Conservation (phyloP, 2,888 invertebrate species). For the Athalia cordata region DNA sequence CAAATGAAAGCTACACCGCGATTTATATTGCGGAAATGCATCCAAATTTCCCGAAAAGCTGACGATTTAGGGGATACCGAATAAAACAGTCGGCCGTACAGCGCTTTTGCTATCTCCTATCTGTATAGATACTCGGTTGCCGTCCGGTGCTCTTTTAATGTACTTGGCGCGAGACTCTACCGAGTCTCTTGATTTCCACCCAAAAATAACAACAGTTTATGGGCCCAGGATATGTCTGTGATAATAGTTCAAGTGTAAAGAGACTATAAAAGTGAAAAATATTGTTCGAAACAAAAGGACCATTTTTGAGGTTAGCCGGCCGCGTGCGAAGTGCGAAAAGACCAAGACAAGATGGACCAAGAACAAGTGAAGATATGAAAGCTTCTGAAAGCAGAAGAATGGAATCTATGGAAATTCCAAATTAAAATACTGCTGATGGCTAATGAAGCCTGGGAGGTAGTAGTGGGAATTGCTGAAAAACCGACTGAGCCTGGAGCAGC, state of each 20-base stretch:
- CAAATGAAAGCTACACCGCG: too few relatives aligned
- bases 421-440: neutral
- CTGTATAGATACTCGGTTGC: too few relatives aligned
- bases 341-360: slow-evolving; percentile 19
- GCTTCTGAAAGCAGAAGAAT: neutral
- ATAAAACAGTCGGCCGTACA: too few relatives aligned
- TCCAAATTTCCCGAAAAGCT: too few relatives aligned
- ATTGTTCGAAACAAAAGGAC: neutral
- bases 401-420: slow-evolving; percentile 20
- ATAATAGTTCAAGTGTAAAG: slow-evolving; percentile 4
- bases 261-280: neutral
- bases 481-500: neutral
- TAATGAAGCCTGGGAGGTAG: slow-evolving; percentile 9
- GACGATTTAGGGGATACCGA: too few relatives aligned
- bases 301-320: slow-evolving; percentile 27
- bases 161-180: too few relatives aligned
- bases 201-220: slow-evolving; percentile 9
- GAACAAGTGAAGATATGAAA: slow-evolving; percentile 7
- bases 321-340: slow-evolving; percentile 25
- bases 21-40: too few relatives aligned
- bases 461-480: neutral
- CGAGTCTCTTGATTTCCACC: too few relatives aligned
- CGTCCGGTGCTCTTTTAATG: too few relatives aligned
- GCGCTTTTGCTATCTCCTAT: too few relatives aligned
- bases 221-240: neutral